phyloP scores from a whole-genome alignment of 2,888 invertebrate species.

The Archips xylosteana region DNA sequence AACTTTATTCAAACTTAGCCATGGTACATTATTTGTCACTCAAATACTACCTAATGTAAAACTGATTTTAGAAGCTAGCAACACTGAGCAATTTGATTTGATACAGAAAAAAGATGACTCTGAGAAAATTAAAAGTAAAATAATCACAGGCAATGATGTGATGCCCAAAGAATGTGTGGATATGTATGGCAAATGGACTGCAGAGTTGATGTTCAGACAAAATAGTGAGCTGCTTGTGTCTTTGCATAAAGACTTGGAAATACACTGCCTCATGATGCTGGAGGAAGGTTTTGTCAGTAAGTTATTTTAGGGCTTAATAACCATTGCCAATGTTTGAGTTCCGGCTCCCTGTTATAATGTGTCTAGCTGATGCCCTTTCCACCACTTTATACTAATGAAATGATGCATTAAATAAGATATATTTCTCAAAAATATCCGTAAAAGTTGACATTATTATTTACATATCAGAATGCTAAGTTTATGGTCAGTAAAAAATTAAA shows the following conservation, averaged over 20 bases:
- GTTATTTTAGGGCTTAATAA: constrained; percentile 49
- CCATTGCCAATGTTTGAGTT: no score
- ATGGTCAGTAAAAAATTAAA: no score
- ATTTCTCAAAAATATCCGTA: no score
- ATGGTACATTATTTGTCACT: constrained; percentile 69
- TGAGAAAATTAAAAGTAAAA: constrained; percentile 65
- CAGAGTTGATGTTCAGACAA: constrained; percentile 79
- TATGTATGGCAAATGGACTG: constrained; percentile 72
- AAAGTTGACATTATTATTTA: no score
- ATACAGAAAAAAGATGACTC: constrained; percentile 58
- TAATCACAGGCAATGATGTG: constrained; percentile 68
- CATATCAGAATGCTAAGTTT: no score
- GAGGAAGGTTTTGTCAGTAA: constrained; percentile 73
- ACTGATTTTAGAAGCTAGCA: constrained; percentile 63
- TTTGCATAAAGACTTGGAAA: constrained; percentile 73
- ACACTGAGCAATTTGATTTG: constrained; percentile 70
- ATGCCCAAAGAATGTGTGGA: constrained; percentile 71
- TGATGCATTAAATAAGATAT: no score
- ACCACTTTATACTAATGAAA: no score
- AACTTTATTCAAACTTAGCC: constrained; percentile 75
- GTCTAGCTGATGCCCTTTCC: no score
- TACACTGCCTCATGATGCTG: constrained; percentile 68
- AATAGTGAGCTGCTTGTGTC: constrained; percentile 71
- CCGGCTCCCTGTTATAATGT: no score
- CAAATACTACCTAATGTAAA: constrained; percentile 74